phyloP scores from a whole-genome alignment of 2,113 vertebrate genomes.

The Phoenicopterus ruber region DNA sequence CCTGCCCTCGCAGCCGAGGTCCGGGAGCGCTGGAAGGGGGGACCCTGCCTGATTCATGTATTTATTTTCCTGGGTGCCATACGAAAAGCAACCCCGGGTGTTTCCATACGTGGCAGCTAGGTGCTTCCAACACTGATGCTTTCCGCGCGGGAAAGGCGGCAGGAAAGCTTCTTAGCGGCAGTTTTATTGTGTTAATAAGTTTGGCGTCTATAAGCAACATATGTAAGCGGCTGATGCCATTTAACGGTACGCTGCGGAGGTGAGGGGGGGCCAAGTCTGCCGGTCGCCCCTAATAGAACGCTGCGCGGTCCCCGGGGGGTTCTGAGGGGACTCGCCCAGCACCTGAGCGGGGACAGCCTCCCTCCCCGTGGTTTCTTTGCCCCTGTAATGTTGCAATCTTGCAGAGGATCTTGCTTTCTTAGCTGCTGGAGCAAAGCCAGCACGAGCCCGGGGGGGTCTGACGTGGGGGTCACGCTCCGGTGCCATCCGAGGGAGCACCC shows the following conservation, averaged over 20 bases:
- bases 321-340: not conserved
- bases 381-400: rapidly evolving
- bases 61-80: not conserved
- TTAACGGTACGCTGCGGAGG: not conserved
- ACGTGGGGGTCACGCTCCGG: rapidly evolving
- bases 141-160: not conserved
- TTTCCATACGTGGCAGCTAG: not conserved
- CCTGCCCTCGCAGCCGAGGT: not conserved
- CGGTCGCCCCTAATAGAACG: rapidly evolving
- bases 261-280: not conserved
- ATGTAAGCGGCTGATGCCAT: not conserved
- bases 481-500: not conserved
- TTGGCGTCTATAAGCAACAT: not conserved
- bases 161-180: not conserved
- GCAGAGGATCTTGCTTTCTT: not conserved
- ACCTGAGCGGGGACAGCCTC: rapidly evolving
- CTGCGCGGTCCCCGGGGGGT: rapidly evolving
- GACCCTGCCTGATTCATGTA: rapidly evolving
- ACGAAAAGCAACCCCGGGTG: not conserved
- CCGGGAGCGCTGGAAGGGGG: not conserved
- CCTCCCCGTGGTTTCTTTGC: rapidly evolving
- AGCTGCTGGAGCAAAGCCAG: not conserved
- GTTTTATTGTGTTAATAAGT: not conserved
- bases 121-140: not conserved
- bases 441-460: rapidly evolving